Evolutionary conservation across 2,888 invertebrate species (phyloP).

Genomic region (Helicoverpa assulta): DNA sequence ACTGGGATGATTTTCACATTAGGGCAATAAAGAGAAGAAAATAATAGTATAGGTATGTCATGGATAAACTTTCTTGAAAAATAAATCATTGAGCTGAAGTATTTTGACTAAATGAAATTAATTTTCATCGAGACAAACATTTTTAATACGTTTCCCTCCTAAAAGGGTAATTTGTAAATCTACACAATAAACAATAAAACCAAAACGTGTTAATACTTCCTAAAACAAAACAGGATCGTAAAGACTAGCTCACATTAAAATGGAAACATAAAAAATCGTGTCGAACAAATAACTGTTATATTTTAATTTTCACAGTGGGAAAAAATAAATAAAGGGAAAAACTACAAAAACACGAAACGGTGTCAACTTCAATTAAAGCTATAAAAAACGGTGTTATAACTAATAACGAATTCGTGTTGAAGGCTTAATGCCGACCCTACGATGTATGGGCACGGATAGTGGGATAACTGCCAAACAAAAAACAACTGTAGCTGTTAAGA

Average conservation of each 20-base stretch:
- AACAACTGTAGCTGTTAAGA: conserved; percentile 3
- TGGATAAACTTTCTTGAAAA: no score
- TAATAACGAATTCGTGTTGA: conserved; percentile 74
- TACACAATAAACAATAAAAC: background rate
- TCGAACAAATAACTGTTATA: conserved; percentile 58
- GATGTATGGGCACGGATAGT: conserved; percentile 50
- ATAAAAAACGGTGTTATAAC: conserved; percentile 78
- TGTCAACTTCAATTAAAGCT: conserved; percentile 81
- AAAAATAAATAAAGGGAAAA: conserved; percentile 69
- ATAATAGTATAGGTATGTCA: no score
- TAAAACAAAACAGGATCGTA: conserved; percentile 22
- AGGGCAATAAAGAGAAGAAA: no score
- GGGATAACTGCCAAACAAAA: conserved; percentile 28
- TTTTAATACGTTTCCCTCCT: background rate
- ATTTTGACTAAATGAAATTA: no score
- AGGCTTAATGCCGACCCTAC: conserved; percentile 57
- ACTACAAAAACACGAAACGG: conserved; percentile 73
- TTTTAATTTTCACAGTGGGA: conserved; percentile 62
- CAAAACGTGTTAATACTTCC: conserved; percentile 11
- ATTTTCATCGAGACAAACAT: background rate
- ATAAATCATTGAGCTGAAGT: no score
- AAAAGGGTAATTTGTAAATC: background rate
- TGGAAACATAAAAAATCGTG: conserved; percentile 52
- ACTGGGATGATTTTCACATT: no score
- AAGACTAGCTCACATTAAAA: conserved; percentile 45